These are phyloP conservation scores for Hypsibius dujardini DNA, from an alignment of 1,140 invertebrate species.

Conservation along the genomic window DNA sequence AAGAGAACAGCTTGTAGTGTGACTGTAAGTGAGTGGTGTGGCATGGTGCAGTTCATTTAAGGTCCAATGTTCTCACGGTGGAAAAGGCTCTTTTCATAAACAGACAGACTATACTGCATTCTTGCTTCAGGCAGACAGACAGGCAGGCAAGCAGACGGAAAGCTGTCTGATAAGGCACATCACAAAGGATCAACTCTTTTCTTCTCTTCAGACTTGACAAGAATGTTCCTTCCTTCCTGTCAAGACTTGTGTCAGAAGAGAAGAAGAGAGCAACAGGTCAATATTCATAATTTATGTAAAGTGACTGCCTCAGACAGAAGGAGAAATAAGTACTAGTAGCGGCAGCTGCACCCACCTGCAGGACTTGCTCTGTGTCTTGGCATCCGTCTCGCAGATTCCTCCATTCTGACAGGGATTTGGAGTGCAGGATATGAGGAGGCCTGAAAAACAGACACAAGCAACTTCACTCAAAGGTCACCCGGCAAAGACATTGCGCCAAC, in stretches of 20 bases:
- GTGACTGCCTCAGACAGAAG: background rate
- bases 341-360: conserved; percentile 59
- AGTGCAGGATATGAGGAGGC: conserved; percentile 57
- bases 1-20: background rate
- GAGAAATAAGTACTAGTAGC: conserved; percentile 15
- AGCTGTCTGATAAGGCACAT: conserved; percentile 18
- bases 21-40: background rate
- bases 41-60: background rate
- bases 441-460: conserved; percentile 39
- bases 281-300: background rate
- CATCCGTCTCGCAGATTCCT: conserved; percentile 50
- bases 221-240: too few species aligned
- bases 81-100: background rate
- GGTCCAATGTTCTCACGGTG: background rate
- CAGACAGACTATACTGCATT: conserved; percentile 1
- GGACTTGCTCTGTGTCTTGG: conserved; percentile 46
- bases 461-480: too few species aligned
- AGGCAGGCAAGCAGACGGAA: conserved; percentile 16
- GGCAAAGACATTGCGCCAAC: too few species aligned
- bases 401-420: conserved; percentile 67
- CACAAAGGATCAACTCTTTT: background rate
- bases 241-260: too few species aligned
- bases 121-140: conserved; percentile 18
- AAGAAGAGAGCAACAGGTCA: too few species aligned
- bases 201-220: too few species aligned